phyloP scores from a whole-genome alignment of 2,888 invertebrate genomes.

The Antheraea yamamai region DNA sequence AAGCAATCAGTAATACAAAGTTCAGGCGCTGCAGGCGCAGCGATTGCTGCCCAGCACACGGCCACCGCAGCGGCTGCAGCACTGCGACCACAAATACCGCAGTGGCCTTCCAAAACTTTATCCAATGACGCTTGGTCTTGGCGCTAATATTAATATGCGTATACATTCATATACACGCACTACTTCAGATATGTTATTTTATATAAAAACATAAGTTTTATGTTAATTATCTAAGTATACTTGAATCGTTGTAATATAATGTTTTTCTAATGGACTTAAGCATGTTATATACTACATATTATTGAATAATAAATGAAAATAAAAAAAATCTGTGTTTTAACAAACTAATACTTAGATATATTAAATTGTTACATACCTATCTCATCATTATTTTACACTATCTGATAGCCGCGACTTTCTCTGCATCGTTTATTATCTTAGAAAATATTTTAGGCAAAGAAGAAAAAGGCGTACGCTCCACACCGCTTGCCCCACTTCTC shows the following conservation, averaged over 20 bases:
- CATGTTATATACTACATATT: background rate
- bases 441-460: no score
- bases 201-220: background rate
- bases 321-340: background rate
- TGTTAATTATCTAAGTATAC: background rate
- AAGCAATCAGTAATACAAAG: constrained; percentile 84
- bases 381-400: background rate
- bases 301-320: background rate
- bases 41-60: constrained; percentile 81
- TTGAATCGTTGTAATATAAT: background rate
- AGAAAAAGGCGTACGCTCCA: no score
- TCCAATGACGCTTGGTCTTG: constrained; percentile 58
- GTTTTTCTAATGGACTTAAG: background rate
- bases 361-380: background rate
- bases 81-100: constrained; percentile 59
- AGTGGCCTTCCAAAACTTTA: constrained; percentile 51
- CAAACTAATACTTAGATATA: background rate
- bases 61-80: constrained; percentile 83
- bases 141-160: constrained; percentile 39
- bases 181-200: background rate
- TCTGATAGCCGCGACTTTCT: no score
- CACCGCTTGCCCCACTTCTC: no score
- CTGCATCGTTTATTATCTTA: no score
- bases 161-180: background rate
- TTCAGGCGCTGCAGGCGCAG: constrained; percentile 79